Evolutionary conservation across 2,113 vertebrate genomes (phyloP).

Genomic region (Menura novaehollandiae): DNA sequence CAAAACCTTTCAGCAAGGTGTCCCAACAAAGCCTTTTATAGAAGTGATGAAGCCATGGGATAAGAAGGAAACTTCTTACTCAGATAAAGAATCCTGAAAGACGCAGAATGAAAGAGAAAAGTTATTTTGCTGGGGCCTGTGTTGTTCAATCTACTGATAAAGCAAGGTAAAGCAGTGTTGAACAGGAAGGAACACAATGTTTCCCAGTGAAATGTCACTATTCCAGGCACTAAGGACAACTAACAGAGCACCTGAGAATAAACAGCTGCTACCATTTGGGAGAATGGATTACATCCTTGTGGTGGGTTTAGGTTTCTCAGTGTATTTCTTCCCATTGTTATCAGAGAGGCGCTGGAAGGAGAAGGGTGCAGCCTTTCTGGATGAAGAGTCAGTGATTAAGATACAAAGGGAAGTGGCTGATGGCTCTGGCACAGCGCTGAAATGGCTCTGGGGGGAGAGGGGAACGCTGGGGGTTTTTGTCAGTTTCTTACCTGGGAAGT

Average conservation of each 20-base stretch:
- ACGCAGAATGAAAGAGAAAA: neutral
- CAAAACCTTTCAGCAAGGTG: neutral
- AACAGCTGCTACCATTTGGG: neutral
- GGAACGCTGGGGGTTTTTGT: too few relatives aligned
- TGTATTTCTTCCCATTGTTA: too few relatives aligned
- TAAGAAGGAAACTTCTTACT: neutral
- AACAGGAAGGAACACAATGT: neutral
- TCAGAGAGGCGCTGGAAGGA: too few relatives aligned
- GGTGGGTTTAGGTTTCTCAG: too few relatives aligned
- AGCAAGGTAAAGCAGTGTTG: neutral
- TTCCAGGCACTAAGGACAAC: neutral
- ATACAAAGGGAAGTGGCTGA: too few relatives aligned
- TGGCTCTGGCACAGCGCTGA: too few relatives aligned
- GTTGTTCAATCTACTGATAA: neutral
- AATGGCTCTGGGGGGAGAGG: too few relatives aligned
- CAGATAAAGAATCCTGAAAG: neutral
- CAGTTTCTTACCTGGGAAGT: too few relatives aligned
- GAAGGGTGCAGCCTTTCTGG: too few relatives aligned
- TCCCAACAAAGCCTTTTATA: neutral
- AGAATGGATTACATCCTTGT: neutral
- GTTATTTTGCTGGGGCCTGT: neutral
- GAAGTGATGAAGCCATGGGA: neutral
- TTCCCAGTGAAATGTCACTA: neutral
- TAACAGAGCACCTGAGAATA: neutral
- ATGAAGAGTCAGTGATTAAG: too few relatives aligned